These are phyloP conservation scores for Ictalurus furcatus DNA, from an alignment of 2,113 vertebrate species.

Conservation along the genomic window DNA sequence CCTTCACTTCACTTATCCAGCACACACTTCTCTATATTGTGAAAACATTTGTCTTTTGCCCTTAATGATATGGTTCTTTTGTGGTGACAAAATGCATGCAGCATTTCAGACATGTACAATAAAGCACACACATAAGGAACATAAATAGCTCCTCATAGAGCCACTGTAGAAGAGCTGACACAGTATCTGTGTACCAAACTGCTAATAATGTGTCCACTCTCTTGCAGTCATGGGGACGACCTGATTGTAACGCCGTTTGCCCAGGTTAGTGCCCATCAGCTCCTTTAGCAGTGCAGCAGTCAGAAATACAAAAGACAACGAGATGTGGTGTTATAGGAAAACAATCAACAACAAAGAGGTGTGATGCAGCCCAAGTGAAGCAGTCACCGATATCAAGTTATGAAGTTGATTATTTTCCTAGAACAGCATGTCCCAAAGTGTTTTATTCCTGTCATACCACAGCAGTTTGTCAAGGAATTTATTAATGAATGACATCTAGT, in stretches of 20 bases:
- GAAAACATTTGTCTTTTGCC: background rate
- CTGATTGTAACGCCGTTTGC: constrained; percentile 58
- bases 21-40: background rate
- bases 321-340: background rate
- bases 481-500: background rate
- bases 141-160: background rate
- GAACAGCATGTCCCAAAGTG: background rate
- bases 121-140: background rate
- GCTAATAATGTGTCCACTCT: constrained; percentile 36
- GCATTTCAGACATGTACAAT: constrained; percentile 33
- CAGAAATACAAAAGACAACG: background rate
- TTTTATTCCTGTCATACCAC: background rate
- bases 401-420: background rate
- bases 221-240: constrained; percentile 57
- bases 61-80: constrained; percentile 50
- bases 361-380: background rate
- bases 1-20: background rate
- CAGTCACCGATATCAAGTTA: background rate
- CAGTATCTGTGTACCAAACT: constrained; percentile 5
- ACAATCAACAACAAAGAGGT: background rate
- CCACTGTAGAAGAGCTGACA: background rate
- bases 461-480: background rate
- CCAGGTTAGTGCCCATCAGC: constrained; percentile 49
- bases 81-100: constrained; percentile 54
- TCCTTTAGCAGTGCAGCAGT: background rate